A percentile compares a stretch with the other conserved stretches of the same genome.
Conservation (phyloP, 2,888 invertebrate genomes). For the Hedychridium roseum region DNA sequence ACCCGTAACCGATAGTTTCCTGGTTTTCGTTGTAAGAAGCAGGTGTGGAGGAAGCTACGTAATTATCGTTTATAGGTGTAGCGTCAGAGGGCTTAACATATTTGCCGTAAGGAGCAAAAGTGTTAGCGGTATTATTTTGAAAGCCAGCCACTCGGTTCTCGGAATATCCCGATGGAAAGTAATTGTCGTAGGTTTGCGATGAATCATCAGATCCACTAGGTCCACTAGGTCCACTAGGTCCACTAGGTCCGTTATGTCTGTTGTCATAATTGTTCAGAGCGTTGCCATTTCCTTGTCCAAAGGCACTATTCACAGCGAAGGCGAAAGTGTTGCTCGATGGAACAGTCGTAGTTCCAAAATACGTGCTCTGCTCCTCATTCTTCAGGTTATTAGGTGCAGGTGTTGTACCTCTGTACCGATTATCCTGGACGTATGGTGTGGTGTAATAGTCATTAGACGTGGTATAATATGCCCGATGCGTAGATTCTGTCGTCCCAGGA, state of each 20-base stretch:
- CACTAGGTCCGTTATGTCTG: conserved; percentile 29
- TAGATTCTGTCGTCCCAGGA: conserved; percentile 30
- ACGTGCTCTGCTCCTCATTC: no score
- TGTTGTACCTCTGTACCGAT: no score
- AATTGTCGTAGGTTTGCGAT: conserved; percentile 47
- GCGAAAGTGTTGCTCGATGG: conserved; percentile 52
- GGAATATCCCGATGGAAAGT: conserved; percentile 52
- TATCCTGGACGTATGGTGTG: no score
- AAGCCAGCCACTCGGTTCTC: conserved; percentile 50
- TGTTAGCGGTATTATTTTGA: conserved; percentile 64
- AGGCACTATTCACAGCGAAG: conserved; percentile 66
- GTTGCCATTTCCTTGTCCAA: conserved; percentile 41
- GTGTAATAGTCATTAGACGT: conserved; percentile 39
- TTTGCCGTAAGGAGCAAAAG: conserved; percentile 65
- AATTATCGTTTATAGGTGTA: conserved; percentile 57
- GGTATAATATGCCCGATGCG: conserved; percentile 35
- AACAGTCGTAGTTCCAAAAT: conserved; percentile 7
- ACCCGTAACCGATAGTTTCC: conserved; percentile 6
- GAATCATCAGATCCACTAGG: conserved; percentile 24
- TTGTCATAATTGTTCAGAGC: conserved; percentile 31
- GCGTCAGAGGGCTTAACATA: conserved; percentile 65
- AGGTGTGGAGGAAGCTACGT: conserved; percentile 54
- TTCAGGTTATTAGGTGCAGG: no score
- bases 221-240: conserved; percentile 24
- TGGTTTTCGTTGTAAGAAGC: conserved; percentile 40